These are phyloP conservation scores for Tineola bisselliella DNA, from an alignment of 2,888 invertebrate genomes.

Conservation along the genomic window DNA sequence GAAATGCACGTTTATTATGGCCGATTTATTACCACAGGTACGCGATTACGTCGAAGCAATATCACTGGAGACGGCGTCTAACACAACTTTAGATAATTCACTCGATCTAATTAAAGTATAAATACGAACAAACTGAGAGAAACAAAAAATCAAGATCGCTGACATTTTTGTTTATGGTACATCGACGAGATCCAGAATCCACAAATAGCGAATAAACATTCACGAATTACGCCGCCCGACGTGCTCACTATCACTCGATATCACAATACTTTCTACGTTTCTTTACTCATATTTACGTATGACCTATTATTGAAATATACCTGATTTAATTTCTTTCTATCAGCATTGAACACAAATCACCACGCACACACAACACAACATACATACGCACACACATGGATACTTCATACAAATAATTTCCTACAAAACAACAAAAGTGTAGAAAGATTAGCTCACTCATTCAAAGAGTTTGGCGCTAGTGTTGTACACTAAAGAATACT, in stretches of 20 bases:
- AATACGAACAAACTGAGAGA: constrained; percentile 62
- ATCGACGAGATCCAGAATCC: constrained; percentile 58
- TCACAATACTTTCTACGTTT: constrained; percentile 45
- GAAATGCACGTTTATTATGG: constrained; percentile 63
- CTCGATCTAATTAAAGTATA: constrained; percentile 63
- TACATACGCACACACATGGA: constrained; percentile 46
- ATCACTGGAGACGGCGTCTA: constrained; percentile 50
- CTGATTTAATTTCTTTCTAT: constrained; percentile 65
- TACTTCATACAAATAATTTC: constrained; percentile 20
- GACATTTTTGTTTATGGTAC: constrained; percentile 71
- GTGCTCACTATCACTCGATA: constrained; percentile 63
- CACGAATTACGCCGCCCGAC: constrained; percentile 64
- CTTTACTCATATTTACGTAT: constrained; percentile 57
- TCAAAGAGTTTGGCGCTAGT: constrained; percentile 20
- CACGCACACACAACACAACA: constrained; percentile 69
- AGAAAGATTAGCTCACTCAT: constrained; percentile 18
- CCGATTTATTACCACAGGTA: constrained; percentile 51
- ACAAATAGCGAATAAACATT: constrained; percentile 62
- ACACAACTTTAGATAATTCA: constrained; percentile 61
- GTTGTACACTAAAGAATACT: constrained; percentile 14
- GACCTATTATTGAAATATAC: constrained; percentile 59
- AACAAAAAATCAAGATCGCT: constrained; percentile 69
- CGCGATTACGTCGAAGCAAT: constrained; percentile 35
- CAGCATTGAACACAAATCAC: constrained; percentile 68
- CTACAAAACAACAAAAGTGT: constrained; percentile 19